Evolutionary conservation across 1,140 invertebrate species (phyloP), one percentile per base, ranked within the genome.

Genomic region (Aphaenogaster rudis): DNA sequence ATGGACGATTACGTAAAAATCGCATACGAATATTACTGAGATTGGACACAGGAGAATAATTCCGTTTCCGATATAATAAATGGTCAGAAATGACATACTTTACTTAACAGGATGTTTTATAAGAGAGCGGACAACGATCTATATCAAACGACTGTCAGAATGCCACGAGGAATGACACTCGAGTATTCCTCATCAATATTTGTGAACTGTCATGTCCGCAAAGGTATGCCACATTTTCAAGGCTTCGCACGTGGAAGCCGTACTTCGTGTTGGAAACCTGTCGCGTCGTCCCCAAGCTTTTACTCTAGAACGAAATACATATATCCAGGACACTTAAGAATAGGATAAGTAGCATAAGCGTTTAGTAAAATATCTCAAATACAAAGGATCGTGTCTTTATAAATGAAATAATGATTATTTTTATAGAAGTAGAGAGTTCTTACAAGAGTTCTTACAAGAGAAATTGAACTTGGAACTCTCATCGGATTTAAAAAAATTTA

Each of bases 161-260:
- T 45, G 42, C 42, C 5, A 74, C 39, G 42, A 59, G n/a, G 3
- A 36, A 61, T 48, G 52, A 79, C 61, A 80, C 48, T 80, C 17
- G 82, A 80, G 82, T 86, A 66, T 63, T 64, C 48, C 61, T 86
- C 63, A 80, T 86, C 63, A 54, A 86, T 86, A 77, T 86, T 86
- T 79, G 74, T 66, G 17, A 80, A 78, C 48, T 86, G 84, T 78
- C 74, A 86, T 52, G 33, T 59, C 9, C 15, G 36, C 76, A 21
- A 8, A 80, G 76, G 48, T 64, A 86, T 86, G 82, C 28, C 72
- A 57, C 79, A 63, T 84, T 76, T 74, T 39, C 67, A 61, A 84
- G 54, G 69, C 54, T 76, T 84, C 57, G 67, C 42, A 61, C 39
- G 33, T 84, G 42, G 54, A 84, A 84, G 69, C 64, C 79, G 21